Evolutionary conservation across 2,113 vertebrate genomes (phyloP).

Genomic region (Crotalus tigris): DNA sequence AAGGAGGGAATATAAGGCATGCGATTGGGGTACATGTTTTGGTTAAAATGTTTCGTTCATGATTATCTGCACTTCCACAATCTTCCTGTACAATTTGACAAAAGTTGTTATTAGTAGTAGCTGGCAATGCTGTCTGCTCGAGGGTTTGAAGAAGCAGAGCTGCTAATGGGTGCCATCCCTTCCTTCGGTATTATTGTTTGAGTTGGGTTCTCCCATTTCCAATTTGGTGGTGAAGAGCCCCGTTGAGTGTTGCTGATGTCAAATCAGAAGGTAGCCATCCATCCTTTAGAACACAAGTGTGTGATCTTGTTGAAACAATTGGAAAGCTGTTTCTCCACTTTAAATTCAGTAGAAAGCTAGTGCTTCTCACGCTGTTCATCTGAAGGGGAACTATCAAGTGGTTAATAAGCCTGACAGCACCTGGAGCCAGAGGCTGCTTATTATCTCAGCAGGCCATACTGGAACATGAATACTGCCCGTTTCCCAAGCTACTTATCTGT

Average conservation of each 20-base stretch:
- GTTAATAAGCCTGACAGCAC: slow-evolving; percentile 68
- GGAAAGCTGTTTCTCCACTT: slow-evolving; percentile 35
- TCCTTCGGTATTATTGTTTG: slow-evolving; percentile 57
- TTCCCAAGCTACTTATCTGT: slow-evolving; percentile 51
- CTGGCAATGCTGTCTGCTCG: slow-evolving; percentile 69
- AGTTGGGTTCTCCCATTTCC: slow-evolving; percentile 37
- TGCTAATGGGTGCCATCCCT: background rate
- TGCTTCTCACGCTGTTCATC: slow-evolving; percentile 40
- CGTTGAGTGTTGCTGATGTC: background rate
- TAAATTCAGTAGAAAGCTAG: slow-evolving; percentile 55
- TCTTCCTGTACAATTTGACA: slow-evolving; percentile 68
- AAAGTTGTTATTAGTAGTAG: slow-evolving; percentile 74
- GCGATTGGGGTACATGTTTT: slow-evolving; percentile 64
- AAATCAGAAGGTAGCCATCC: slow-evolving; percentile 19
- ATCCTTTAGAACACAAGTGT: slow-evolving; percentile 12
- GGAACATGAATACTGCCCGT: slow-evolving; percentile 48
- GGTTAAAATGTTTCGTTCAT: slow-evolving; percentile 60
- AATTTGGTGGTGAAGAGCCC: slow-evolving; percentile 24
- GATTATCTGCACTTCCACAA: slow-evolving; percentile 54
- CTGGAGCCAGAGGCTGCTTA: slow-evolving; percentile 68
- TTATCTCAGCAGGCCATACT: slow-evolving; percentile 64
- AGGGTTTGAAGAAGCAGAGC: slow-evolving; percentile 67
- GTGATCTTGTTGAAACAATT: slow-evolving; percentile 27
- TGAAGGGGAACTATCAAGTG: slow-evolving; percentile 34
- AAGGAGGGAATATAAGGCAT: slow-evolving; percentile 65